Evolutionary conservation across 2,113 vertebrate species (phyloP), one percentile per base, ranked within the genome.

Genomic region (Onychostruthus taczanowskii): DNA sequence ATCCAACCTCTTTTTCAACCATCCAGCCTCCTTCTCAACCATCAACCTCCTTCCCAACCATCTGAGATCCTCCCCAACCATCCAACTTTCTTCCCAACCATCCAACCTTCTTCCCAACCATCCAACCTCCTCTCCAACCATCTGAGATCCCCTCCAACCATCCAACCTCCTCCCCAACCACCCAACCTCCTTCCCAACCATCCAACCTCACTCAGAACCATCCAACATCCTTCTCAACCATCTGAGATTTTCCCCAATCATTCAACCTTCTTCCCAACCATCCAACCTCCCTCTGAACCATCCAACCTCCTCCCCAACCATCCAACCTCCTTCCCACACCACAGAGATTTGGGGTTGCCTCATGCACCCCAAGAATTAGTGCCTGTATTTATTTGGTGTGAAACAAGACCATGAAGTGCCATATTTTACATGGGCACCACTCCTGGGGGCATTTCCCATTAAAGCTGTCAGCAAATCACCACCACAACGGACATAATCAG

Each of bases 371-470:
- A 3, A 27, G 19, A 74, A 28, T 46, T 0, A 37, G 15, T 13
- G 10, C 59, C 73, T 67, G 31, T 10, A 2, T 61, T 53, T 55
- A 9, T 31, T 41, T n/a, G 4, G 0, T 24, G 35, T n/a, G 41
- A 16, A 86, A 56, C 5, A 11, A 44, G 41, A 11, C 53, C 41
- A 0, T 7, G 10, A 30, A 52, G 16, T 8, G 14, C 22, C 1
- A 0, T 23, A 11, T 44, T 89, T 90, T 16, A 43, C 64, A 31
- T 1, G 16, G 37, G 28, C 28, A 61, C 35, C 21, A 0, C 19
- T 50, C 50, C 56, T 0, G 2, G 11, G 39, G 5, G 6, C 1
- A 2, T 63, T 68, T 67, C 33, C 62, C 0, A 0, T 13, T 49
- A 4, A 39, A 63, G 33, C 13, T 44, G 7, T 28, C 39, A 3